phyloP scores from a whole-genome alignment of 2,797 vertebrate species.

The Ceyx erithaca region DNA sequence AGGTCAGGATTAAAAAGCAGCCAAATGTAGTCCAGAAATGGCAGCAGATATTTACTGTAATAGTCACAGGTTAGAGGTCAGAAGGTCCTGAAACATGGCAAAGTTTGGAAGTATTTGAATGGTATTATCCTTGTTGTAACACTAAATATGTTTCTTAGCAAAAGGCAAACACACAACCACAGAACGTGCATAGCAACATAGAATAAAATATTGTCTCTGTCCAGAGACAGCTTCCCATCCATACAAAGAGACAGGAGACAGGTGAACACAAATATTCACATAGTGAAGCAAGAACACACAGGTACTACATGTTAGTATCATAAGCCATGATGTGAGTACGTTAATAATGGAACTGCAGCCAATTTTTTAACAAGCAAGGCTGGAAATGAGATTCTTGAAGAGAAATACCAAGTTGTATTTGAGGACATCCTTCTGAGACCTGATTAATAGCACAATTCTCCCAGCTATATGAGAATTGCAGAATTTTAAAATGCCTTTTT shows the following conservation, averaged over 20 bases:
- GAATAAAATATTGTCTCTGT: background rate
- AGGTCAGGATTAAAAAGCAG: slow-evolving; percentile 1
- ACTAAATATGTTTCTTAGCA: background rate
- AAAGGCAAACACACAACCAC: background rate
- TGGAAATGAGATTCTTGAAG: background rate
- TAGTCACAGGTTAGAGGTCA: background rate
- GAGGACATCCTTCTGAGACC: slow-evolving; percentile 3
- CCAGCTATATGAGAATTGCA: background rate
- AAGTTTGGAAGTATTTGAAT: slow-evolving; percentile 24
- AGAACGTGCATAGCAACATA: fast-evolving
- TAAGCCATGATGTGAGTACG: background rate
- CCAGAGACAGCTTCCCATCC: background rate
- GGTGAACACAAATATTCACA: background rate
- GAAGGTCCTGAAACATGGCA: background rate
- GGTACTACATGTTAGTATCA: background rate
- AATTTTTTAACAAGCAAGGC: background rate
- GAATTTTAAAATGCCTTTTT: background rate
- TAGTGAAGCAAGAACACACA: background rate
- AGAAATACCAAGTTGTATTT: background rate
- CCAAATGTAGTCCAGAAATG: background rate
- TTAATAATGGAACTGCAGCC: background rate
- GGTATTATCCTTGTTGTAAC: background rate
- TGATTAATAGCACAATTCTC: slow-evolving; percentile 31
- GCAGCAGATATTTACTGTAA: background rate
- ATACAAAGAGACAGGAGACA: background rate